A percentile compares a stretch with the other conserved stretches of the same genome.
Evolutionary conservation across 2,888 invertebrate species (phyloP).

Genomic region (Noctua janthe): DNA sequence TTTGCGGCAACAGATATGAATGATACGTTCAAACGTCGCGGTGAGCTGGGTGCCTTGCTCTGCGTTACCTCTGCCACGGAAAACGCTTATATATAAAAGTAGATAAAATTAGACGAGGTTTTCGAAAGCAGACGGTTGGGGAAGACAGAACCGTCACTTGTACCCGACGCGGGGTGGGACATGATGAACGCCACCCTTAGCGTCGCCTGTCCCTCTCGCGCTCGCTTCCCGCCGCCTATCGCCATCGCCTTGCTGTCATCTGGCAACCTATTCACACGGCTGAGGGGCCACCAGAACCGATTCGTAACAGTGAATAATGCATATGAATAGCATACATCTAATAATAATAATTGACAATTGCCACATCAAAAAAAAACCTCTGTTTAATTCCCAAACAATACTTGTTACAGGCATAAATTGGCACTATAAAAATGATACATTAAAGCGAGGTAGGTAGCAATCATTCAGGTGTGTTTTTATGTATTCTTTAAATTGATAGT

Average conservation of each 20-base stretch:
- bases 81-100: conserved; percentile 66
- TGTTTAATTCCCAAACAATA: conserved; percentile 57
- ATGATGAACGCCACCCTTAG: conserved; percentile 86
- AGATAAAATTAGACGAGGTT: conserved; percentile 81
- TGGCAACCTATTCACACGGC: conserved; percentile 84
- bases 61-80: conserved; percentile 58
- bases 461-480: conserved; percentile 84
- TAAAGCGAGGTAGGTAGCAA: conserved; percentile 79
- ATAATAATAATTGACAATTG: conserved; percentile 79
- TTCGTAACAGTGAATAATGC: conserved; percentile 89
- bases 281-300: conserved; percentile 86
- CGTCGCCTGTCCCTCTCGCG: conserved; percentile 75
- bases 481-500: conserved; percentile 86
- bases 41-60: conserved; percentile 59
- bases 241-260: conserved; percentile 81
- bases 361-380: conserved; percentile 57
- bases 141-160: conserved; percentile 87
- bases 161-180: conserved; percentile 88
- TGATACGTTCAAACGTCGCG: conserved; percentile 74
- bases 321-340: conserved; percentile 81
- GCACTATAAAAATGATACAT: conserved; percentile 78
- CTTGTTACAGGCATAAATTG: conserved; percentile 73
- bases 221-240: conserved; percentile 65
- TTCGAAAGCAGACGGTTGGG: conserved; percentile 85
- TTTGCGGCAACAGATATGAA: conserved; percentile 77